Base-by-base conservation (phyloP, 2,113 vertebrate species). In the Daphoenositta chrysoptera region DNA sequence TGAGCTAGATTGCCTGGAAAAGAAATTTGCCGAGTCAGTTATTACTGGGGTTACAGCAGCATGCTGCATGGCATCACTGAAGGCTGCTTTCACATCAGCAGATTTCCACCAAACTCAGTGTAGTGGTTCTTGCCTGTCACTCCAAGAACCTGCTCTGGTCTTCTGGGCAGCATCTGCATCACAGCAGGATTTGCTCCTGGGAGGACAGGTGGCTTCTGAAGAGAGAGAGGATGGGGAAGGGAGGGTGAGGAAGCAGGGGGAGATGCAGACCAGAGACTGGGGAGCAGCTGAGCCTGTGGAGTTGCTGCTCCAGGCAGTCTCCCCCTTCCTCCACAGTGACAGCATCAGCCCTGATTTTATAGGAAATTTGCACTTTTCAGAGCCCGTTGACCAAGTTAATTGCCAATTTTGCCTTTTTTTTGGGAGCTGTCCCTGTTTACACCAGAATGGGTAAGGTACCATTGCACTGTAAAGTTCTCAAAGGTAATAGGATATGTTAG, bases 1-100 rank as follows among this genome's bases (percentile, higher is more conserved):
- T 89, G 96, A 83, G 86, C 65, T 93, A 96, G 90, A 90, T 90
- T 92, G 69, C 64, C 76, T 93, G 88, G 92, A 92, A 93, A 93
- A 92, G 56, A 92, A 89, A 82, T 90, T 60, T 93, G 86, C 83
- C 48, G 72, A 83, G 80, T 93, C 92, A 94, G 93, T 90, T 86
- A 72, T 78, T 89, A 56, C 54, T 70, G 82, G 15, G 27, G 50
- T 58, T 95, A 47, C 9, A 65, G 75, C 10, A 0, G 65, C 57
- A 37, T 48, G 48, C 78, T 80, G 37, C 0, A 0, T 40, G 56
- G 31, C 54, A 64, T 60, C 20, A 27, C 69, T 88, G 56, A 94
- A 71, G 54, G 53, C 23, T 0, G 3, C 40, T 75, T 94, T 93
- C 2, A 0, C 71, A 90, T 87, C 92, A 89, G 90, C 69, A 63